Evolutionary conservation across 2,113 vertebrate species (phyloP).

Genomic region (Morone saxatilis): DNA sequence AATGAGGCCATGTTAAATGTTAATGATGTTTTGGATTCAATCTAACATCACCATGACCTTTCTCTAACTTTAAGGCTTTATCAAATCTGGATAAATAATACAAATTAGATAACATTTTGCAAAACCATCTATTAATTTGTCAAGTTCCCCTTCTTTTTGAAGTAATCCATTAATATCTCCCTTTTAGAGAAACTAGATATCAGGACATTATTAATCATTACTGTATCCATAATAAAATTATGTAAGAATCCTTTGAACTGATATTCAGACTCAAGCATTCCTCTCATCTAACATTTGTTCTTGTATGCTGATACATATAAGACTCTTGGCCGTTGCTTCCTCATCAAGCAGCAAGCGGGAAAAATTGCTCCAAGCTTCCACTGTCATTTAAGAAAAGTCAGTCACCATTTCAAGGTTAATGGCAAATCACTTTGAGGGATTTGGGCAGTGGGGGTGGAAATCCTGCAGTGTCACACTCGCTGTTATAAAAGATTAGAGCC

Average conservation of each 20-base stretch:
- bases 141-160: not conserved
- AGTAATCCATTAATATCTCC: not conserved
- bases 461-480: slow-evolving; percentile 55
- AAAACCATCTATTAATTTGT: not conserved
- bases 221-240: slow-evolving; percentile 1
- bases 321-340: slow-evolving; percentile 54
- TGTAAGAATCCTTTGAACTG: slow-evolving; percentile 32
- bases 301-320: slow-evolving; percentile 50
- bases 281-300: slow-evolving; percentile 48
- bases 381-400: slow-evolving; percentile 58
- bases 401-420: slow-evolving; percentile 80
- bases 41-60: not conserved
- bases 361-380: slow-evolving; percentile 45
- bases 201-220: not conserved
- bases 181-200: not conserved
- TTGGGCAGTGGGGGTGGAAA: slow-evolving; percentile 47
- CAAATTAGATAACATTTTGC: not conserved
- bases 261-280: slow-evolving; percentile 28
- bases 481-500: slow-evolving; percentile 61
- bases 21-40: not conserved
- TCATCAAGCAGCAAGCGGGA: slow-evolving; percentile 64
- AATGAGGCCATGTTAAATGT: too few species aligned
- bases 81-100: not conserved
- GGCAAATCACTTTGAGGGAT: slow-evolving; percentile 73
- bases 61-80: not conserved